These are phyloP conservation scores for Lacanobia wlatinum DNA, from an alignment of 2,888 invertebrate genomes.

Conservation along the genomic window DNA sequence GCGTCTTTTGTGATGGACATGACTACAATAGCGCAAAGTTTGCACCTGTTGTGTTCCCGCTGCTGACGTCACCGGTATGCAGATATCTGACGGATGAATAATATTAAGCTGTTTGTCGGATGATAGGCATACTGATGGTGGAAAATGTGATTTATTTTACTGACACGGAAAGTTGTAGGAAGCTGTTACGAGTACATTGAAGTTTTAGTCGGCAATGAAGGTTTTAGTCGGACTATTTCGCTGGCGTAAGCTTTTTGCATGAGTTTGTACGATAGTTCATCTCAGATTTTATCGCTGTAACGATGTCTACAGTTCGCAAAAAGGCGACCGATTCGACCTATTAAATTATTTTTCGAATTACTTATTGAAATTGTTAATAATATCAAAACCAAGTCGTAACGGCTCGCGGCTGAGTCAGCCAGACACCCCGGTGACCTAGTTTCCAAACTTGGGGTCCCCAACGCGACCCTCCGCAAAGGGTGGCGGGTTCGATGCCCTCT, in stretches of 20 bases:
- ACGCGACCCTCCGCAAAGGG: constrained; percentile 66
- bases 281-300: background rate
- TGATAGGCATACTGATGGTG: background rate
- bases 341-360: background rate
- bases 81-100: constrained; percentile 31
- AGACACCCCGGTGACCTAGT: constrained; percentile 67
- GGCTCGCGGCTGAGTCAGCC: constrained; percentile 11
- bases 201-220: too few relatives aligned
- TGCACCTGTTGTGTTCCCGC: constrained; percentile 49
- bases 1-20: constrained; percentile 39
- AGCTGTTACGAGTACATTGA: too few relatives aligned
- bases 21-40: constrained; percentile 46
- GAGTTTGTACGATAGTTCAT: background rate
- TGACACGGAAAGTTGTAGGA: too few relatives aligned
- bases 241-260: background rate
- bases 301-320: background rate
- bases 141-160: background rate
- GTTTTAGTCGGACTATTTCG: too few relatives aligned
- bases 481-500: constrained; percentile 68
- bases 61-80: constrained; percentile 19
- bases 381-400: constrained; percentile 11
- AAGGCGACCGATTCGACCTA: too few relatives aligned
- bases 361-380: background rate
- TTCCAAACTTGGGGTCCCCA: constrained; percentile 61
- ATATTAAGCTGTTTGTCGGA: constrained; percentile 18